Percentiles rank a stretch among this genome's conserved stretches.
Evolutionary conservation across 2,888 invertebrate species (phyloP).

Genomic region (Pharmacophagus antenor): DNA sequence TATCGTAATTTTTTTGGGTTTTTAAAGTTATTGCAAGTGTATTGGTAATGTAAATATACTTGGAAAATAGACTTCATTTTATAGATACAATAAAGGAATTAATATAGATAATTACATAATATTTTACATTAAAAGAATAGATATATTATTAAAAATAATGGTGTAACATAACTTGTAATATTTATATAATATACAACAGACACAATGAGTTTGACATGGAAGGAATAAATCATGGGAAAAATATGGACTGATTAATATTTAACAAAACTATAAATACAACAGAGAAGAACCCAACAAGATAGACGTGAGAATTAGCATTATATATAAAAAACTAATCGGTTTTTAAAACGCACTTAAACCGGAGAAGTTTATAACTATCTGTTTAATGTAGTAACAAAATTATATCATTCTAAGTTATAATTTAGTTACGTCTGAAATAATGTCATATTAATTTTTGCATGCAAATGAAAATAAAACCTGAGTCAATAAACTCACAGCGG

Average conservation of each 20-base stretch:
- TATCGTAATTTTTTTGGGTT: too few relatives aligned
- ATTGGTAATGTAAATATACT: too few relatives aligned
- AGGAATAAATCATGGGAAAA: background rate
- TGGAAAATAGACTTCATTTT: too few relatives aligned
- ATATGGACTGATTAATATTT: background rate
- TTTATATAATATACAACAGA: background rate
- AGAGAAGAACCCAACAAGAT: too few relatives aligned
- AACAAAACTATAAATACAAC: background rate
- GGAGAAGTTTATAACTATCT: background rate
- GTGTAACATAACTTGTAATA: background rate
- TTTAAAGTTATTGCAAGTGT: too few relatives aligned
- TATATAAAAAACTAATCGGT: too few relatives aligned
- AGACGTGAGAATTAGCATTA: too few relatives aligned
- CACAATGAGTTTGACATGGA: background rate
- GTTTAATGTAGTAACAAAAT: background rate
- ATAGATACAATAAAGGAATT: too few relatives aligned
- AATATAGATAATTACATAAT: background rate
- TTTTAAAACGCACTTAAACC: too few relatives aligned
- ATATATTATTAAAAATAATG: background rate
- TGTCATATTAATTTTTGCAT: constrained; percentile 19
- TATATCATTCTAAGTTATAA: constrained; percentile 5
- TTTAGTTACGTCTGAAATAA: constrained; percentile 27
- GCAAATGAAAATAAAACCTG: constrained; percentile 21
- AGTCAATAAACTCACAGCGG: constrained; percentile 19
- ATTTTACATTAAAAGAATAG: background rate